A percentile compares a stretch with the other conserved stretches of the same genome.
phyloP scores from a whole-genome alignment of 2,113 vertebrate genomes.

The Pluvialis apricaria region DNA sequence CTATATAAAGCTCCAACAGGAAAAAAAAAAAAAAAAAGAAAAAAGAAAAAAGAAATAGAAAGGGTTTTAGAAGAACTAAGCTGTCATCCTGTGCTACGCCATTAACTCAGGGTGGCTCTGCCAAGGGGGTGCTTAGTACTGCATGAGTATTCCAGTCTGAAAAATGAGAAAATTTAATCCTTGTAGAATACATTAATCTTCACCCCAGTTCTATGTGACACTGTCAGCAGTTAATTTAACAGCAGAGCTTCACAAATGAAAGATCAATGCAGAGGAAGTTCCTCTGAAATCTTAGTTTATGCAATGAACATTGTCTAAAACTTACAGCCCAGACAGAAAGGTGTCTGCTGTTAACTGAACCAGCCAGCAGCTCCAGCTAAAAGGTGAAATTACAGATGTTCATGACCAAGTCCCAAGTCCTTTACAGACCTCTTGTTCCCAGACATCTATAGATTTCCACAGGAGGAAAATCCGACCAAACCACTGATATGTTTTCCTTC shows the following conservation, averaged over 20 bases:
- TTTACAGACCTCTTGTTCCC: not conserved
- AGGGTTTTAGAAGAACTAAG: constrained; percentile 7
- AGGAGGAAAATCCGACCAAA: not conserved
- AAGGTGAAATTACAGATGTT: not conserved
- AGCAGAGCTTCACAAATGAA: not conserved
- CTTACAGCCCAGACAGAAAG: not conserved
- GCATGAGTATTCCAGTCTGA: not conserved
- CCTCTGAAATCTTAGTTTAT: constrained; percentile 1
- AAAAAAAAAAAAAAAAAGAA: no score
- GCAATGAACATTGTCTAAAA: not conserved
- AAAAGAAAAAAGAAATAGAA: not conserved
- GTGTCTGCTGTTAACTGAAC: not conserved
- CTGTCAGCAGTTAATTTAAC: constrained; percentile 39
- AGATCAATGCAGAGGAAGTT: not conserved
- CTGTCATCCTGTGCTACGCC: not conserved
- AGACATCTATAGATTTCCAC: not conserved
- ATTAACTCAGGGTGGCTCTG: constrained; percentile 19
- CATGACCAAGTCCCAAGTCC: not conserved
- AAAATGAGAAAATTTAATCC: constrained; percentile 40
- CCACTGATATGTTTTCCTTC: not conserved
- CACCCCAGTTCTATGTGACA: not conserved
- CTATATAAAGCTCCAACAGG: not conserved
- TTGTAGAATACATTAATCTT: constrained; percentile 30
- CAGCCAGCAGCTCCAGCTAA: not conserved
- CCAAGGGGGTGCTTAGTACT: not conserved